Conservation (phyloP, 2,113 vertebrate species). For the Chaetodon trifascialis region DNA sequence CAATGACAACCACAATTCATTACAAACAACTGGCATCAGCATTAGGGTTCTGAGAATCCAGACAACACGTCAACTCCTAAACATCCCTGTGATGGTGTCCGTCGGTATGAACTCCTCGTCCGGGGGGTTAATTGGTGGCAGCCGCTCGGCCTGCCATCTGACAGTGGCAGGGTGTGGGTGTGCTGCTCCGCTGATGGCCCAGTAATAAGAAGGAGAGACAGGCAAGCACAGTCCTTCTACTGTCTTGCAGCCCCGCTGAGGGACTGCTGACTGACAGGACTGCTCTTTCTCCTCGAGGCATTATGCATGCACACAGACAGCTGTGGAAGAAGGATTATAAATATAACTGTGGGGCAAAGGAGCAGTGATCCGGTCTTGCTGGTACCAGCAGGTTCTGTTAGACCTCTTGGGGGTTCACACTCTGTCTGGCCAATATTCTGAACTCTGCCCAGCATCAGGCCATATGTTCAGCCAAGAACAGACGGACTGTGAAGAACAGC, state of each 20-base stretch:
- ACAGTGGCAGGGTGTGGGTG: conserved; percentile 66
- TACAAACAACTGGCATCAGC: conserved; percentile 34
- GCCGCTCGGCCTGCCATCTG: conserved; percentile 52
- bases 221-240: conserved; percentile 44
- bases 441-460: neutral
- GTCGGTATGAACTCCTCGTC: conserved; percentile 34
- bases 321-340: conserved; percentile 40
- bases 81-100: conserved; percentile 43
- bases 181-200: conserved; percentile 62
- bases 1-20: conserved; percentile 36
- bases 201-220: conserved; percentile 62
- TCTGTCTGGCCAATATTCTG: conserved; percentile 10
- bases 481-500: conserved; percentile 7
- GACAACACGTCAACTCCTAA: conserved; percentile 46
- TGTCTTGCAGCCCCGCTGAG: conserved; percentile 26
- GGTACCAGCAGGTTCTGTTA: conserved; percentile 8
- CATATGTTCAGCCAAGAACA: conserved; percentile 4
- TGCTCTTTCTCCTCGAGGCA: conserved; percentile 67
- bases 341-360: conserved; percentile 27
- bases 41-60: conserved; percentile 12
- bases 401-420: conserved; percentile 12
- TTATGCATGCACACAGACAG: conserved; percentile 10
- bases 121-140: conserved; percentile 79
- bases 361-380: conserved; percentile 24
- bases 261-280: conserved; percentile 64